A percentile compares a stretch with the other conserved stretches of the same genome.
phyloP scores from a whole-genome alignment of 2,888 invertebrate genomes.

The Pharmacophagus antenor region DNA sequence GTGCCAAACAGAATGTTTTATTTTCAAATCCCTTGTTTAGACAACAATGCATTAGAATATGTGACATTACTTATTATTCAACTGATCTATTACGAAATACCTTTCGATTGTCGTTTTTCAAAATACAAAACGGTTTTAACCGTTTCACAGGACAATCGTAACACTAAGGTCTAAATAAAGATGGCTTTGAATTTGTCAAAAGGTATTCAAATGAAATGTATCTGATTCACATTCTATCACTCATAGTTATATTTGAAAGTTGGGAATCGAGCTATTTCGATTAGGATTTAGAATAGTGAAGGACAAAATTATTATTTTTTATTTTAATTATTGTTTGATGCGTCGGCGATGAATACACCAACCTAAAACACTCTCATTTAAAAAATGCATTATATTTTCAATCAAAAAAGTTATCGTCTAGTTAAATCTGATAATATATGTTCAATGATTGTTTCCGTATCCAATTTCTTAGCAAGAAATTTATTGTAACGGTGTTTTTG shows the following conservation, averaged over 20 bases:
- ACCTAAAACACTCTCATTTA: neutral
- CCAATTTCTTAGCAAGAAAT: slow-evolving; percentile 18
- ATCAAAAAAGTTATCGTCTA: neutral
- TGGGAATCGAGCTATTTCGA: no score
- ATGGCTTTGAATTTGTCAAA: no score
- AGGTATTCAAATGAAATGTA: no score
- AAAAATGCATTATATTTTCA: neutral
- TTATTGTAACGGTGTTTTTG: slow-evolving; percentile 22
- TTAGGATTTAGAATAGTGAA: no score
- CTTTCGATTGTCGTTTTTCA: neutral
- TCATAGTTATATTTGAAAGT: no score
- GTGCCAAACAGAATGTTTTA: slow-evolving; percentile 38
- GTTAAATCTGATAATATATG: neutral
- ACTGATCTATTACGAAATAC: slow-evolving; percentile 30
- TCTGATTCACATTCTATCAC: no score
- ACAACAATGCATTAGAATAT: slow-evolving; percentile 67
- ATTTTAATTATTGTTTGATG: no score
- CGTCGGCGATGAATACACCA: no score
- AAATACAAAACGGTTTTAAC: neutral
- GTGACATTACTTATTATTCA: slow-evolving; percentile 49
- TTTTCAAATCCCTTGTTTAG: slow-evolving; percentile 56
- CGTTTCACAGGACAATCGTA: no score
- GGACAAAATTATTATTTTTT: no score
- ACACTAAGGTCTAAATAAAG: no score
- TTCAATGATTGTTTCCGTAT: slow-evolving; percentile 10